Evolutionary conservation across 2,113 vertebrate species (phyloP), one percentile per base, ranked within the genome.

Genomic region (Lutjanus erythropterus): DNA sequence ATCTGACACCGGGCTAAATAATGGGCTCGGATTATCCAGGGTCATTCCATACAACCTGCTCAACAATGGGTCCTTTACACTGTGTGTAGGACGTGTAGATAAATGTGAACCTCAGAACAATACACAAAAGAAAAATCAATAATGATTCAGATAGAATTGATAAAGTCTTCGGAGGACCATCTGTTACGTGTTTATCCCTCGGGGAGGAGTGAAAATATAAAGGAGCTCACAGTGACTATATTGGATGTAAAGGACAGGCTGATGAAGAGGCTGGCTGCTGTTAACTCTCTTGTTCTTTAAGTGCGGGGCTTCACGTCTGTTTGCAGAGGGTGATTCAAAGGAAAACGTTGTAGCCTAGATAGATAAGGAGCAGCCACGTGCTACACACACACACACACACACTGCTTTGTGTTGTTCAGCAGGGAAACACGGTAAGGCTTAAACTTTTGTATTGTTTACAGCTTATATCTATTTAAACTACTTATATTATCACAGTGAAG

Each of bases 281-380:
- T 52, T 18, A 15, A 27, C 6, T 53, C 1, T 14, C 65, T 31
- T 78, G 31, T 41, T 55, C 44, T 56, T 66, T n/a, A 65, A 27
- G 56, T 2, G 23, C n/a, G 16, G 19, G 19, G 8, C 39, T 69
- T 82, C 42, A 39, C 33, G 73, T 71, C 27, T 84, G 66, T 81
- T 78, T 53, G 50, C 44, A 29, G 35, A 64, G 79, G 60, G 71
- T 50, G 49, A 59, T 50, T 77, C 33, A 82, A 37, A 87, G 83
- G 80, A 86, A 88, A n/a, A 58, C n/a, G 3, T 37, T 86, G 47
- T 75, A 86, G 59, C 78, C 85, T 73, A 62, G 21, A 75, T 78
- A 90, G 81, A 91, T 88, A 86, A 84, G 83, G 62, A 75, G 59
- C 72, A 14, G 71, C 81, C 85, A 88, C 55, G 49, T 84, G 76